Base-by-base conservation (phyloP, 2,797 vertebrate genomes). In the Gallirallus australis region DNA sequence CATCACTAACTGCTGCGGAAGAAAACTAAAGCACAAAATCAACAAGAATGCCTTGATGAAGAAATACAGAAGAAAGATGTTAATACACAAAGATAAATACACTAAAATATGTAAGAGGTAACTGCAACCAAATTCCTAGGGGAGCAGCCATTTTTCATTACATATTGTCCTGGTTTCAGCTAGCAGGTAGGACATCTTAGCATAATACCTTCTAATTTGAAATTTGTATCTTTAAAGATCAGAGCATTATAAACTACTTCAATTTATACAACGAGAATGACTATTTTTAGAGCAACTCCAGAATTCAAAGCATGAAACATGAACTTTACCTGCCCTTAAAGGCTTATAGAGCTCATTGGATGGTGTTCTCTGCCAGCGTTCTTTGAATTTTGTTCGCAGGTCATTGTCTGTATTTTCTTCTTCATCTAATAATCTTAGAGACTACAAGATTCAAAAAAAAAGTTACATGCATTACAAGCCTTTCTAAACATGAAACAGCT, bases 371-470 rank as follows among this genome's bases (percentile, higher is more conserved):
- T 99, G 99, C 99, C 99, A 99, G 83, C 99, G 99, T 79, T 99
- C 99, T 96, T 97, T 99, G 97, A 99, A 99, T 97, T 99, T 99
- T 79, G 98, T 95, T 97, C 98, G 97, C 93, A 99, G 98, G 52
- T 99, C 99, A 60, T 98, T 99, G 97, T 99, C 99, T 33, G 99
- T 99, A 11, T 98, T 91, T 97, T 99, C 99, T 95, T 99, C 99
- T 87, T 99, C 98, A 81, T 99, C 98, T 96, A 99, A 96, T 97
- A 99, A 98, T 96, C 99, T 99, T 85, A 99, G 96, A 64, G 99
- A 99, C 99, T 99, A 42, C 27, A 80, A 64, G 37, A 86, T 28
- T 20, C 50, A 94, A 82, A 45, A 40, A 39, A 39, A 15, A 45
- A 9, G 18, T 81, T 48, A 85, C 23, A n/a, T 14, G 21, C 30